Evolutionary conservation across 1,140 invertebrate species (phyloP).

Genomic region (Neomicropteryx cornuta): DNA sequence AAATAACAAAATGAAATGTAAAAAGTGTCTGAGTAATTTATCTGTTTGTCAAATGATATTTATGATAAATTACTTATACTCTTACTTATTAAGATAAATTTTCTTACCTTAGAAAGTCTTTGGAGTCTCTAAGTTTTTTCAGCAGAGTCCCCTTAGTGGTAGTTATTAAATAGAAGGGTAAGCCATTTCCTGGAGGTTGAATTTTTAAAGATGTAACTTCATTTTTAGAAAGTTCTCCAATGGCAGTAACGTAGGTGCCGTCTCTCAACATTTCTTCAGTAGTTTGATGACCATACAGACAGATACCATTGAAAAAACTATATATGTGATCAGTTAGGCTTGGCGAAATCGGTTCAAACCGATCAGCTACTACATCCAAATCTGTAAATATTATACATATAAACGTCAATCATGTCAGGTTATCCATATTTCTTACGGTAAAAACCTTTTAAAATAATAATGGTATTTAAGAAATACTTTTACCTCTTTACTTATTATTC

Average conservation of each 20-base stretch:
- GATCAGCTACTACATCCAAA: constrained; percentile 63
- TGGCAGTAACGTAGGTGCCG: constrained; percentile 62
- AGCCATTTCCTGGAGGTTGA: constrained; percentile 54
- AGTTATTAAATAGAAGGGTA: constrained; percentile 60
- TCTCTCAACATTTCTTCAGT: constrained; percentile 69
- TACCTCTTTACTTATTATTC: no score
- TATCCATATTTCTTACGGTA: no score
- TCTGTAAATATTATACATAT: no score
- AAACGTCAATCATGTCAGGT: no score
- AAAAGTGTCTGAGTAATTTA: no score
- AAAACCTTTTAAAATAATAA: no score
- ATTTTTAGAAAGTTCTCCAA: constrained; percentile 54
- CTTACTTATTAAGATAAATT: no score
- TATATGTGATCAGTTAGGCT: constrained; percentile 66
- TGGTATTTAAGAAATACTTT: no score
- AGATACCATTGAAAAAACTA: constrained; percentile 63
- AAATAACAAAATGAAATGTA: no score
- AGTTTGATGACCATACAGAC: constrained; percentile 63
- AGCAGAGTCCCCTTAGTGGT: constrained; percentile 53
- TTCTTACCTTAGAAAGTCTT: constrained; percentile 42
- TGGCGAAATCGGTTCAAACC: constrained; percentile 59
- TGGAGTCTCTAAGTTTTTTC: constrained; percentile 55
- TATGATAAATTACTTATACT: no score
- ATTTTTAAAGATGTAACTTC: constrained; percentile 46
- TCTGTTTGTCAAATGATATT: no score